Evolutionary conservation across 23 tunicate genomes (phyloP).

Genomic region (Clavelina lepadiformis): DNA sequence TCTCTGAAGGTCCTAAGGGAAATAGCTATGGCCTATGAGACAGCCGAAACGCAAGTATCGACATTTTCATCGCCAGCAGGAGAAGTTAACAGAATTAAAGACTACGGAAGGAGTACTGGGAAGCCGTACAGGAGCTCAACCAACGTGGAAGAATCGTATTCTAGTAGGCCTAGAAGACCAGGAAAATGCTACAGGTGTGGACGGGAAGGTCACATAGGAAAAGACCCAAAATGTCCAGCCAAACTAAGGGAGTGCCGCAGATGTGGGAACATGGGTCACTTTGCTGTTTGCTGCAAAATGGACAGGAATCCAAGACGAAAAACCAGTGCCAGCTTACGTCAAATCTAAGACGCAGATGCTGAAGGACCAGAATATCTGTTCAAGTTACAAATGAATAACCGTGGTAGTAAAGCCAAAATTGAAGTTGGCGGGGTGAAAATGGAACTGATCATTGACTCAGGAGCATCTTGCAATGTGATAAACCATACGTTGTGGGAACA

Average conservation of each 20-base stretch:
- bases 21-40: not conserved
- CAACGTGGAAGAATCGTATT: not conserved
- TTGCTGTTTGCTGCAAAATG: not conserved
- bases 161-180: not conserved
- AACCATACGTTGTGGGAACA: not conserved
- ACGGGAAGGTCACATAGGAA: not conserved
- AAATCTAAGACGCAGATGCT: no score
- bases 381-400: no score
- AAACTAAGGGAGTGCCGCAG: not conserved
- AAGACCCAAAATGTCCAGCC: not conserved
- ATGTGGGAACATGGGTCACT: constrained; percentile 10
- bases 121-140: not conserved
- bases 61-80: no score
- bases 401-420: not conserved
- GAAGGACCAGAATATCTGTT: no score
- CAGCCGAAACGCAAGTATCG: constrained; percentile 2
- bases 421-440: not conserved
- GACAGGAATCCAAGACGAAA: no score
- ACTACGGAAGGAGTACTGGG: no score
- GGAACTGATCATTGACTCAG: not conserved
- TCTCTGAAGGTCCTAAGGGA: not conserved
- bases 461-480: not conserved
- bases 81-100: no score
- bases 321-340: no score
- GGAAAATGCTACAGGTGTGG: constrained; percentile 1